phyloP scores from a whole-genome alignment of 2,113 vertebrate genomes.

The Rallus limicola region DNA sequence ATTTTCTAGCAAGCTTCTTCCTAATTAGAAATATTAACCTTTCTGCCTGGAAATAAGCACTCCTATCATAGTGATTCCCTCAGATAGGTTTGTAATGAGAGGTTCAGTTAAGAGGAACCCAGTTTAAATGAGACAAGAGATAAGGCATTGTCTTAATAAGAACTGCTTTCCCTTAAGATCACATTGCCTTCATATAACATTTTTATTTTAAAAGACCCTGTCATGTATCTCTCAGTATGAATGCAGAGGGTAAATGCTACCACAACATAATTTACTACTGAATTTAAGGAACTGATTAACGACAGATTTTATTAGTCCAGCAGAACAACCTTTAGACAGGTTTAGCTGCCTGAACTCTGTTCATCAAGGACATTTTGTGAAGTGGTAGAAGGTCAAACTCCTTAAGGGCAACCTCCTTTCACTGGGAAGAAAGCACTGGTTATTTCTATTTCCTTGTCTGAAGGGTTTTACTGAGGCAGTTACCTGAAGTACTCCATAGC shows the following conservation, averaged over 20 bases:
- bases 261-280: not conserved
- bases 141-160: not conserved
- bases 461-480: not conserved
- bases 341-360: not conserved
- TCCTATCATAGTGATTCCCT: not conserved
- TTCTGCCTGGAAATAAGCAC: slow-evolving; percentile 22
- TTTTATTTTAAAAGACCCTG: not conserved
- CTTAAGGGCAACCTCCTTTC: not conserved
- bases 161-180: not conserved
- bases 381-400: not conserved
- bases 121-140: slow-evolving; percentile 9
- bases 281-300: slow-evolving; percentile 19
- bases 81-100: not conserved
- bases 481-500: not conserved
- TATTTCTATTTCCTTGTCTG: not conserved
- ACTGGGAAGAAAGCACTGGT: not conserved
- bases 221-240: not conserved
- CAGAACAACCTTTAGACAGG: slow-evolving; percentile 10
- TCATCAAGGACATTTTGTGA: not conserved
- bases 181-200: not conserved
- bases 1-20: not conserved
- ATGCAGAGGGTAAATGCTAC: not conserved
- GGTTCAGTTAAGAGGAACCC: not conserved
- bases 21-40: slow-evolving; percentile 57
- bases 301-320: slow-evolving; percentile 19